Evolutionary conservation across 2,888 invertebrate genomes (phyloP).

Genomic region (Desoria tigrina): DNA sequence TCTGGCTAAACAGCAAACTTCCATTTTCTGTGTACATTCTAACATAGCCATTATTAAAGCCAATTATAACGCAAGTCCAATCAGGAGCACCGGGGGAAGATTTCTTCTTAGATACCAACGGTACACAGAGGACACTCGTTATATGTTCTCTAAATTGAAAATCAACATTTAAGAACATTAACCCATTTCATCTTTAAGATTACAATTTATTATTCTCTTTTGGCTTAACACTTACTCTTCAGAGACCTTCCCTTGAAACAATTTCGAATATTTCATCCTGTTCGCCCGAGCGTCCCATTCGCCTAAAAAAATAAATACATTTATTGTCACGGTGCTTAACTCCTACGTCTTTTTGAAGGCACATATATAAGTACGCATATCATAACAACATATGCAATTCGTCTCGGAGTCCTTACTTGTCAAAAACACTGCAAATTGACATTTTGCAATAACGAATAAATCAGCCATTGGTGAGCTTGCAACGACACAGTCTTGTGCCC

Average conservation of each 20-base stretch:
- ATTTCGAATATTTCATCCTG: slow-evolving; percentile 62
- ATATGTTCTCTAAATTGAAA: slow-evolving; percentile 59
- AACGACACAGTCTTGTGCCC: slow-evolving; percentile 69
- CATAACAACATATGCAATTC: background rate
- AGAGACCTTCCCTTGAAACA: slow-evolving; percentile 63
- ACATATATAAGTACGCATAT: too few relatives aligned
- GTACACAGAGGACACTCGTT: slow-evolving; percentile 61
- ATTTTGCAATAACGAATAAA: slow-evolving; percentile 68
- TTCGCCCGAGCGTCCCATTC: slow-evolving; percentile 64
- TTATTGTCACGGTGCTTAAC: too few relatives aligned
- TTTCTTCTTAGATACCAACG: slow-evolving; percentile 61
- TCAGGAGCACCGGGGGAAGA: slow-evolving; percentile 71
- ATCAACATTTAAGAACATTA: slow-evolving; percentile 4
- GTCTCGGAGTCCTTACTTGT: slow-evolving; percentile 58
- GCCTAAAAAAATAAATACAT: slow-evolving; percentile 56
- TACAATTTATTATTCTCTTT: too few relatives aligned
- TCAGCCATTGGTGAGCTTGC: slow-evolving; percentile 75
- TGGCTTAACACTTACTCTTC: slow-evolving; percentile 57
- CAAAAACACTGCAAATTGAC: slow-evolving; percentile 67
- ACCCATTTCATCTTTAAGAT: slow-evolving; percentile 46
- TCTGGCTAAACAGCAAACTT: slow-evolving; percentile 76
- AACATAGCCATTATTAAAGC: slow-evolving; percentile 80
- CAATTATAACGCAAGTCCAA: slow-evolving; percentile 89
- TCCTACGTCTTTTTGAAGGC: too few relatives aligned
- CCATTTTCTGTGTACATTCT: slow-evolving; percentile 89